Conservation (phyloP, 1,140 invertebrate species). For the Dendrolimus punctatus region DNA sequence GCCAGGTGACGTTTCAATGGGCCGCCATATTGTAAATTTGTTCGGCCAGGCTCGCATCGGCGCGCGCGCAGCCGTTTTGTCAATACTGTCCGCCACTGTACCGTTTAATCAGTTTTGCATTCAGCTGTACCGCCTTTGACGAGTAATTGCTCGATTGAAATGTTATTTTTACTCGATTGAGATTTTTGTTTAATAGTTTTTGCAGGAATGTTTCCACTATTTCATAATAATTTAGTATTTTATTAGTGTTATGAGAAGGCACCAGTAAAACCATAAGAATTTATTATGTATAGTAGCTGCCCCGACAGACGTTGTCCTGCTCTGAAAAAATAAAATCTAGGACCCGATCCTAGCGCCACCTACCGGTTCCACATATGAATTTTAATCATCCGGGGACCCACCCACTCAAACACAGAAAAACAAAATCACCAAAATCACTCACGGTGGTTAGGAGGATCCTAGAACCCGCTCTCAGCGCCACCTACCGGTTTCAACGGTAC, state of each 20-base stretch:
- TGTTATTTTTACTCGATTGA: slow-evolving; percentile 32
- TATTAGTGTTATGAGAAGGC: not conserved
- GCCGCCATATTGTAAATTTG: slow-evolving; percentile 56
- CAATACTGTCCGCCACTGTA: slow-evolving; percentile 49
- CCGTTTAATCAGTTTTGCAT: slow-evolving; percentile 57
- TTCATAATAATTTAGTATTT: not conserved
- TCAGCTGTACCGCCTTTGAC: slow-evolving; percentile 61
- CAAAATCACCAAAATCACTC: too few species aligned
- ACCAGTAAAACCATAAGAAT: slow-evolving; percentile 15
- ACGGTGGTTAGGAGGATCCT: too few species aligned
- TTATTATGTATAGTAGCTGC: too few species aligned
- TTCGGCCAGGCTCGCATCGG: slow-evolving; percentile 48
- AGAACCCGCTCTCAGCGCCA: too few species aligned
- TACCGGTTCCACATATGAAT: too few species aligned
- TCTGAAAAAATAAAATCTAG: too few species aligned
- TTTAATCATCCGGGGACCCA: too few species aligned
- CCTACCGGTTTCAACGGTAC: too few species aligned
- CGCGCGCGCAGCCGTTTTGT: slow-evolving; percentile 57
- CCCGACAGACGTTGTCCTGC: too few species aligned
- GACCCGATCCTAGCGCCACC: too few species aligned
- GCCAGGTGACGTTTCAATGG: slow-evolving; percentile 60
- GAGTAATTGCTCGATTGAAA: slow-evolving; percentile 69
- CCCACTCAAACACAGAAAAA: too few species aligned
- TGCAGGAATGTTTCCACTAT: not conserved
- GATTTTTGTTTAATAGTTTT: slow-evolving; percentile 4